phyloP scores from a whole-genome alignment of 2,113 vertebrate genomes.

The Myrmecophaga tridactyla region DNA sequence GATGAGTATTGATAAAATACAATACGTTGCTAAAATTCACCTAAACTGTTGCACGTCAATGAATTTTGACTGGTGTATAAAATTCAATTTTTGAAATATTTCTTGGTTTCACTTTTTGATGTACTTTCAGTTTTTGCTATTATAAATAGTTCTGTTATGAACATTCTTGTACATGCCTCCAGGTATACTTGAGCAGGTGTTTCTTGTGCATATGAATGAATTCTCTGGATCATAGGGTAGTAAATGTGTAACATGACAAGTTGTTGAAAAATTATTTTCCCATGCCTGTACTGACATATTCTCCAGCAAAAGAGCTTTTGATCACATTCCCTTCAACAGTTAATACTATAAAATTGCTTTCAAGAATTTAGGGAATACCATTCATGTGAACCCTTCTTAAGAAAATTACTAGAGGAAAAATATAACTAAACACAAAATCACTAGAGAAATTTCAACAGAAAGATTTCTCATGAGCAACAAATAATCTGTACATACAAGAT shows the following conservation, averaged over 20 bases:
- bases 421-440: background rate
- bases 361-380: background rate
- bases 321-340: background rate
- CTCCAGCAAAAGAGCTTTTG: background rate
- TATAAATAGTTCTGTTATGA: background rate
- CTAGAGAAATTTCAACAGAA: background rate
- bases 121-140: background rate
- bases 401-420: background rate
- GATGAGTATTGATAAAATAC: background rate
- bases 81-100: background rate
- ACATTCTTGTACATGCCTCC: background rate
- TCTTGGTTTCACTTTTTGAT: background rate
- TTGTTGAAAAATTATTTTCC: background rate
- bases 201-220: background rate
- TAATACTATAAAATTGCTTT: background rate
- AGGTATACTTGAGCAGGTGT: background rate
- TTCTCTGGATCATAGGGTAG: background rate
- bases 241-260: background rate
- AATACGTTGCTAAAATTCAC: background rate
- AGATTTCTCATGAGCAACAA: background rate
- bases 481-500: background rate
- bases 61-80: background rate
- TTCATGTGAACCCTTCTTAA: background rate
- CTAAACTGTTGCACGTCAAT: background rate
- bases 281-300: background rate